These are phyloP conservation scores for Priapulus caudatus DNA, from an alignment of 2,888 invertebrate genomes.

Conservation along the genomic window DNA sequence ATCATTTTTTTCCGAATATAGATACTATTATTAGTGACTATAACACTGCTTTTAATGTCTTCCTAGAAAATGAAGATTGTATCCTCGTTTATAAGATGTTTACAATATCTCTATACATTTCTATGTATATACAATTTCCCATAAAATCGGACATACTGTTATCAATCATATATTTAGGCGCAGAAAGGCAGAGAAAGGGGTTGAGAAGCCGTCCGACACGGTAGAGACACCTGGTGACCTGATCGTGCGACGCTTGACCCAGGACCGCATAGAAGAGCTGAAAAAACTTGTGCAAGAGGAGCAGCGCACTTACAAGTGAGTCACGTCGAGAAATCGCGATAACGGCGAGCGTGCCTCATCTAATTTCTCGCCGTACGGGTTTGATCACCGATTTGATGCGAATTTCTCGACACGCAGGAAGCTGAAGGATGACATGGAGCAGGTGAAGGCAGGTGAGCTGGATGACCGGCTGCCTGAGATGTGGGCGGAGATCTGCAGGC, in stretches of 20 bases:
- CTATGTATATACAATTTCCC: too few relatives aligned
- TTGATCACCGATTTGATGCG: too few relatives aligned
- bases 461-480: slow-evolving; percentile 63
- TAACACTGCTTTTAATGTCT: too few relatives aligned
- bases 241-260: slow-evolving; percentile 60
- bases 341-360: too few relatives aligned
- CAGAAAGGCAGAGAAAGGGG: slow-evolving; percentile 49
- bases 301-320: slow-evolving; percentile 53
- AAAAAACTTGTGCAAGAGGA: slow-evolving; percentile 56
- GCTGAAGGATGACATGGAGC: slow-evolving; percentile 51
- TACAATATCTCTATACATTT: too few relatives aligned
- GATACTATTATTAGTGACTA: too few relatives aligned
- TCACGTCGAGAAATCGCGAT: too few relatives aligned
- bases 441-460: slow-evolving; percentile 47
- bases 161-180: slow-evolving; percentile 37
- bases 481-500: slow-evolving; percentile 57
- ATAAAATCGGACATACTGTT: not conserved
- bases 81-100: too few relatives aligned
- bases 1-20: too few relatives aligned
- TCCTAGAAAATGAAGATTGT: too few relatives aligned
- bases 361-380: too few relatives aligned
- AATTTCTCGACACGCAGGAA: too few relatives aligned
- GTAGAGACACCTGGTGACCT: slow-evolving; percentile 61
- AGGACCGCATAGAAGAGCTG: slow-evolving; percentile 64
- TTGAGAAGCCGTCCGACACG: slow-evolving; percentile 37